Evolutionary conservation across 2,888 invertebrate species (phyloP), one percentile per base, ranked within the genome.

Genomic region (Cataglyphis rosenhaueri): DNA sequence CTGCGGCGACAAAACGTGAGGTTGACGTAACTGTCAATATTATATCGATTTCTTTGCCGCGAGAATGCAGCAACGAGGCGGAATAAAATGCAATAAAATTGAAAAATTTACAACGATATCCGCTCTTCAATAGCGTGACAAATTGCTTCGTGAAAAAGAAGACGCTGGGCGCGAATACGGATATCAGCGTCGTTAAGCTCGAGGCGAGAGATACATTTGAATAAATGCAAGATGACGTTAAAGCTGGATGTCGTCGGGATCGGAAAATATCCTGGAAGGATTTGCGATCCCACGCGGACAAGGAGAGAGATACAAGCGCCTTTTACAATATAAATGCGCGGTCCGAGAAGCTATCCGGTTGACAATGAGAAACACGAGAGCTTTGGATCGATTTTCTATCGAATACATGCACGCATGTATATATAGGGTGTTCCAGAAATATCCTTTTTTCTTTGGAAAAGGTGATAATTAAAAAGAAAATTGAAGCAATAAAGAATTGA

Each of bases 321-420:
- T 83, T 82, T 65, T 76, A 84, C 89, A 84, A 88, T 89, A 87
- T 89, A 88, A 88, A 89, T 88, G 59, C 68, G 64, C 61, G 70
- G 86, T 85, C 76, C 68, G 73, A 61, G 81, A 73, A 84, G 78
- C 83, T 57, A 55, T 62, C 44, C 73, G 82, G 82, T 78, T 85
- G 83, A 83, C 86, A 86, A 86, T 83, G 88, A 83, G 87, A 83
- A 84, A 86, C 81, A 74, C 61, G 70, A 71, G 74, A 79, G 52
- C 29, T 25, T n/a, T 0, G 48, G 44, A 85, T 84, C 88, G 89
- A 89, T 85, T 83, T 78, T 59, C 44, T 52, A 78, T 61, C 44
- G 74, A 87, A 81, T 85, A 83, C 75, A 85, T 78, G 79, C 84
- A 84, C 84, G 81, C 84, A 86, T 81, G 85, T 83, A 79, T n/a